Evolutionary conservation across 2,888 invertebrate genomes (phyloP).

Genomic region (Oscheius onirici): DNA sequence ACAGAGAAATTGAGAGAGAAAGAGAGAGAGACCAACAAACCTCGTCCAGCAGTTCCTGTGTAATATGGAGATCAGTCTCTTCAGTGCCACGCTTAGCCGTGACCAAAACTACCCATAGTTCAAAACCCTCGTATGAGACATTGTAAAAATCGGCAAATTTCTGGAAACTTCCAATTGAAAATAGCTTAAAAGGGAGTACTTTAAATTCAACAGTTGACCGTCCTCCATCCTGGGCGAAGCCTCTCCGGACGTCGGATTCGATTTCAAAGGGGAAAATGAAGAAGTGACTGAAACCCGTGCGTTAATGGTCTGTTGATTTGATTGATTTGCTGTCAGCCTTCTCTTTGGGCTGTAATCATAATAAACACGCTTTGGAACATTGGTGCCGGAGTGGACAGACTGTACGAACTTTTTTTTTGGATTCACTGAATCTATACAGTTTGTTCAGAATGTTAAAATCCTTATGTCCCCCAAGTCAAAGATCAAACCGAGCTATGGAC

Average conservation of each 20-base stretch:
- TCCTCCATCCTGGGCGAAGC: slow-evolving; percentile 64
- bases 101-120: slow-evolving; percentile 63
- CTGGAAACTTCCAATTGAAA: too few species aligned
- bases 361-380: too few species aligned
- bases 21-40: slow-evolving; percentile 32
- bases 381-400: too few species aligned
- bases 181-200: slow-evolving; percentile 39
- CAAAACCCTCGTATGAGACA: slow-evolving; percentile 60
- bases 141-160: slow-evolving; percentile 65
- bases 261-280: slow-evolving; percentile 56
- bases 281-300: slow-evolving; percentile 49
- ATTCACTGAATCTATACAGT: too few species aligned
- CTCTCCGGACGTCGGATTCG: slow-evolving; percentile 65
- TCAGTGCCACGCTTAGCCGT: slow-evolving; percentile 42
- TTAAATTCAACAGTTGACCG: slow-evolving; percentile 60
- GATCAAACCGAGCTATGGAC: too few species aligned
- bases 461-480: too few species aligned
- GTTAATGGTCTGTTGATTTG: slow-evolving; percentile 1
- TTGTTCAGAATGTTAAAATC: too few species aligned
- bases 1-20: too few species aligned
- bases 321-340: background rate
- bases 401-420: too few species aligned
- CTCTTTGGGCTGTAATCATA: too few species aligned
- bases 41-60: slow-evolving; percentile 55
- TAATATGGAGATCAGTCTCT: slow-evolving; percentile 41